A percentile compares a stretch with the other conserved stretches of the same genome.
phyloP scores from a whole-genome alignment of 2,797 vertebrate genomes.

The Pempheris klunzingeri region DNA sequence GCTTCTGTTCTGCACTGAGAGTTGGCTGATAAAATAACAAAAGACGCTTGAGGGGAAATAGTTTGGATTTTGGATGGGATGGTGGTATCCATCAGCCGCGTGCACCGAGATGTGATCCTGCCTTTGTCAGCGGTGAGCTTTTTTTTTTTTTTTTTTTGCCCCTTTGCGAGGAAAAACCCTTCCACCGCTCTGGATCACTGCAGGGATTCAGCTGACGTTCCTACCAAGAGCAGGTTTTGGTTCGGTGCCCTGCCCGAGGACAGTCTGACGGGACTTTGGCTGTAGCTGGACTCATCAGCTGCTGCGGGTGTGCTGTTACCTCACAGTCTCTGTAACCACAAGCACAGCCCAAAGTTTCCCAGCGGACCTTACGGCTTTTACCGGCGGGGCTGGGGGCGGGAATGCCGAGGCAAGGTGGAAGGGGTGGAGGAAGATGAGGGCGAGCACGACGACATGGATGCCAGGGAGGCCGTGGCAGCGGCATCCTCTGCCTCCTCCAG shows the following conservation, averaged over 20 bases:
- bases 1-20: neutral
- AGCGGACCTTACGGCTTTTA: conserved; percentile 44
- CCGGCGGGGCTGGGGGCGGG: conserved; percentile 79
- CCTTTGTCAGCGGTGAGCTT: conserved; percentile 31
- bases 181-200: conserved; percentile 11
- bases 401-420: conserved; percentile 82
- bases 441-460: conserved; percentile 81
- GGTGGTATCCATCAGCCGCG: neutral
- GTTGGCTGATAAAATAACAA: conserved; percentile 41
- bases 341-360: conserved; percentile 7
- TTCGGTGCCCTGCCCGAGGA: conserved; percentile 20
- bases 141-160: too few species aligned
- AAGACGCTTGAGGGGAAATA: conserved; percentile 7
- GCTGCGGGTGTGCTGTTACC: conserved; percentile 22
- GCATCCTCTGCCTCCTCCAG: conserved; percentile 94
- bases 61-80: conserved; percentile 4
- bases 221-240: conserved; percentile 17
- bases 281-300: conserved; percentile 26
- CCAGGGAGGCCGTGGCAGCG: conserved; percentile 85
- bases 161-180: neutral
- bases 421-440: conserved; percentile 74
- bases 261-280: conserved; percentile 33
- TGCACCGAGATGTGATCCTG: conserved; percentile 17
- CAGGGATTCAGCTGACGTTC: conserved; percentile 24
- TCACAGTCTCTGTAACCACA: conserved; percentile 13